Conservation (phyloP, 2,888 invertebrate genomes). For the Sphinx pinastri region DNA sequence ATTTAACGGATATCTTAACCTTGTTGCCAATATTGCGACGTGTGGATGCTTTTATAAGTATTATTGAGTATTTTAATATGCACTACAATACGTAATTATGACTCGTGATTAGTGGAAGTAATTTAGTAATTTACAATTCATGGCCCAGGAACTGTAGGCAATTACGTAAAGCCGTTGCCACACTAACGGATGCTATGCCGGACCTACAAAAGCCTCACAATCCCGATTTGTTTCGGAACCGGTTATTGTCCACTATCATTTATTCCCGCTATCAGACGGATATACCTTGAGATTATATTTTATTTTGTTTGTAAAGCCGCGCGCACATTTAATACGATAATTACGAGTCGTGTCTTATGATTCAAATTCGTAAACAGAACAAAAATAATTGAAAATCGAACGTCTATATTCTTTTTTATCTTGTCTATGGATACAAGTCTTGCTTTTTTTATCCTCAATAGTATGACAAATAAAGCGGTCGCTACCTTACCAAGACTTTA, state of each 20-base stretch:
- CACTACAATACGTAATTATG: not conserved
- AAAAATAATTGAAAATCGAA: no score
- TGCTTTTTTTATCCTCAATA: no score
- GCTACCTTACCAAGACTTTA: no score
- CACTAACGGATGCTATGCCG: slow-evolving; percentile 3
- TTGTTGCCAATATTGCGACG: no score
- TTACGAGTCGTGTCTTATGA: not conserved
- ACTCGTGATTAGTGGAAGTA: not conserved
- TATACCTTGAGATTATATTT: not conserved
- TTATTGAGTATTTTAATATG: no score
- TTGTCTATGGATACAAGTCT: no score
- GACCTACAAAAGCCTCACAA: slow-evolving; percentile 3
- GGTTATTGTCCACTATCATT: slow-evolving; percentile 12
- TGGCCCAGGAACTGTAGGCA: not conserved
- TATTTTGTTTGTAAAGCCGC: not conserved
- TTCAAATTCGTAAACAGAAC: no score
- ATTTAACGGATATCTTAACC: no score
- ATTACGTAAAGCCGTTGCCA: not conserved
- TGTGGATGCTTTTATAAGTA: no score
- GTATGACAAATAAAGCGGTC: no score
- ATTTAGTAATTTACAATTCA: not conserved
- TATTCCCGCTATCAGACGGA: slow-evolving; percentile 20
- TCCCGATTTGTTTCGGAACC: slow-evolving; percentile 20
- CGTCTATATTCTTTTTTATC: no score
- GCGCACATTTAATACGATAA: not conserved